Percentiles rank a stretch among this genome's conserved stretches.
Conservation (phyloP, 2,113 vertebrate genomes). For the Zootoca vivipara region DNA sequence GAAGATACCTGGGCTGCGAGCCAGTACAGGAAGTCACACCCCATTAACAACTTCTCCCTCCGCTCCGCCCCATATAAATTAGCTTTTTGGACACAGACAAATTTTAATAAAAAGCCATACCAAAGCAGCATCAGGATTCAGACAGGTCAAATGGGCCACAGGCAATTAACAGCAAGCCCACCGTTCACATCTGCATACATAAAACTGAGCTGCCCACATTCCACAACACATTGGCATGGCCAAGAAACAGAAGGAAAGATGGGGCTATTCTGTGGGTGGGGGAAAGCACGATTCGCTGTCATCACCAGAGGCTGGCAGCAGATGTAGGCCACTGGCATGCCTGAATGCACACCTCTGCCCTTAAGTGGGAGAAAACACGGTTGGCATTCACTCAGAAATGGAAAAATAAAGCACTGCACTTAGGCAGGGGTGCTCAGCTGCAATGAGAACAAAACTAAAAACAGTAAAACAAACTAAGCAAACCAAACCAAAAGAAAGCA, state of each 20-base stretch:
- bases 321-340: neutral
- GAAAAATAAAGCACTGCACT: neutral
- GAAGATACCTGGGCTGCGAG: neutral
- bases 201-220: neutral
- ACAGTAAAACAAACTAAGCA: no score
- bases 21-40: neutral
- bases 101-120: neutral
- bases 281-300: neutral
- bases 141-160: neutral
- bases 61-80: neutral
- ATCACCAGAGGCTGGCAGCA: neutral
- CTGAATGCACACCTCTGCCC: neutral
- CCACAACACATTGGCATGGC: neutral
- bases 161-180: neutral
- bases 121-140: neutral
- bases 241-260: neutral
- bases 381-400: neutral
- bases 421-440: neutral
- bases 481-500: no score
- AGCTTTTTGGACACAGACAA: neutral
- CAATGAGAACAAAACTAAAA: neutral
- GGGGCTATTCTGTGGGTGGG: neutral
- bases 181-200: neutral
- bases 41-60: neutral
- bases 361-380: neutral